Evolutionary conservation across 2,888 invertebrate genomes (phyloP), one percentile per base, ranked within the genome.

Genomic region (Platycnemis pennipes): DNA sequence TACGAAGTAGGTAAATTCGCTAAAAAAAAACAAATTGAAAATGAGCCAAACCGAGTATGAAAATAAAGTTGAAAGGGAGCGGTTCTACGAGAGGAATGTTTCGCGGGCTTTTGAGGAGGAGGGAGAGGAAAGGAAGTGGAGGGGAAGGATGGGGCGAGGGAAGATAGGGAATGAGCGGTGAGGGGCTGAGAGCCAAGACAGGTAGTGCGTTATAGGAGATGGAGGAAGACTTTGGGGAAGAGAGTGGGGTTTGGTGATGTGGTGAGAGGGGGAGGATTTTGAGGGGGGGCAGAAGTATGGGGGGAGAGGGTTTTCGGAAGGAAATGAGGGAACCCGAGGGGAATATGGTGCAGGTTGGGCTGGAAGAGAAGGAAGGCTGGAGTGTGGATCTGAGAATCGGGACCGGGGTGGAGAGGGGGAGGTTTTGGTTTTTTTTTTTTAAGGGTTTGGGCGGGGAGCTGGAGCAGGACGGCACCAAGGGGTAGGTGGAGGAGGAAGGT

Each of bases 11-110:
- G 77, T 77, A 77, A 77, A 77, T 77, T 77, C 77, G 77, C 37
- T 77, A 77, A 77, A 69, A 56, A 69, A 77, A 77, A 37, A n/a
- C 77, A 77, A 77, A 77, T 77, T 77, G 77, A 77, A 77, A 77
- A 77, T 77, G 77, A 77, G 77, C 77, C 77, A 77, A 77, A 77
- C 31, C 77, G 77, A 77, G 31, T 8, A 77, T 77, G 37, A 37
- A 77, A 77, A 69, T 69, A 31, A 31, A 69, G 69, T 13, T 31
- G 22, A 69, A 69, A 77, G 26, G 26, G 26, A 26, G 37, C 26
- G n/a, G 37, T 8, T 77, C 77, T 37, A 77, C 37, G 77, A 77
- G 37, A 77, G 49, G 0, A 37, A 16, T 77, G 37, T 77, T 37
- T 77, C 77, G 77, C 77, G 77, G 69, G 69, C 63, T 31, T 7